Evolutionary conservation across 1,140 invertebrate species (phyloP), one percentile per base, ranked within the genome.

Genomic region (Triops longicaudatus): DNA sequence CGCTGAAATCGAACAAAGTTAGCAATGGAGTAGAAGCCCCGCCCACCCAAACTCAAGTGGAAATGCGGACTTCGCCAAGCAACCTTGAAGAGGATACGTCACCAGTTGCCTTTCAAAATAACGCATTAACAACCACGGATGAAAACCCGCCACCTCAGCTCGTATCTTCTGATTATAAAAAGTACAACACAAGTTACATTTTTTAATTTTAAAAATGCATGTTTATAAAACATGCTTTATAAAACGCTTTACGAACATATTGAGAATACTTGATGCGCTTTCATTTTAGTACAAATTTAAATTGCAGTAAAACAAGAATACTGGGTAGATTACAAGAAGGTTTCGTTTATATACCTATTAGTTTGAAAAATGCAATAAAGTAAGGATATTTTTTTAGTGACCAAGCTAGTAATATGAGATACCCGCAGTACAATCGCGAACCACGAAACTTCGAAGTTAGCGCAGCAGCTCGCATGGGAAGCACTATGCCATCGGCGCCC

Each of bases 41-140:
- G 6, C 14, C 14, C 22, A n/a, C 10, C 14, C 6, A 63, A 5
- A 22, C 50, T 17, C 17, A 63, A 11, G 5, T 22, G 14, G 50
- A 14, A 3, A 6, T 10, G 14, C 50, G 5, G 17, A 63, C 10
- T 63, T 63, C 50, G n/a, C 17, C 14, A 9, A 17, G 17, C 17
- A 9, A 12, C 1, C 17, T 17, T 22, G 10, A 10, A 6, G 17
- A 63, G 22, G 17, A 22, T 22, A 0, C 6, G 14, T 6, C 9
- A 63, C 50, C 50, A 22, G 50, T 63, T n/a, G 50, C 50, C 50
- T 63, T 63, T 63, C 17, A 63, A 63, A 63, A 63, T 14, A 63
- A 63, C 50, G 50, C 50, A 17, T 63, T 63, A 22, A 63, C 50
- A 17, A 63, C 50, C 5, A 22, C 22, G 50, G 50, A 63, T 22